Conservation (phyloP, 1,140 invertebrate species). For the Drosophila bifasciata region DNA sequence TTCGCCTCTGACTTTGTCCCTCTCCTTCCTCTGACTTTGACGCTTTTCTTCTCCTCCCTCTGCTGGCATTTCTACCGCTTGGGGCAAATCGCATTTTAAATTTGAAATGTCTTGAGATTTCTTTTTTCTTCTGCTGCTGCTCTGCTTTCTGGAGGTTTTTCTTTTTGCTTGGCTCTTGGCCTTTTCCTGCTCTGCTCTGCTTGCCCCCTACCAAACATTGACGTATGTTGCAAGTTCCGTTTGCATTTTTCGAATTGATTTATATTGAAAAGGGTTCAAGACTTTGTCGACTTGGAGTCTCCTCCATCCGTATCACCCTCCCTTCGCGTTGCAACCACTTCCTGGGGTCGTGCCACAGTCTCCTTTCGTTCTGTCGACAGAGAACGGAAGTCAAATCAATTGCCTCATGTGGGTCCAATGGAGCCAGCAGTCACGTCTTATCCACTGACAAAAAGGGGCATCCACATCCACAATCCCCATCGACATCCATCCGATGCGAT, state of each 20-base stretch:
- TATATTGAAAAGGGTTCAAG: constrained; percentile 77
- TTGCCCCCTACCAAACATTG: constrained; percentile 60
- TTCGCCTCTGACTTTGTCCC: background rate
- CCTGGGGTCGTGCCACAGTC: constrained; percentile 41
- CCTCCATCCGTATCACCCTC: background rate
- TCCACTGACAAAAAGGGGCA: constrained; percentile 18
- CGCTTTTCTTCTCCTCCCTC: no score
- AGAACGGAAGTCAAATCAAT: constrained; percentile 78
- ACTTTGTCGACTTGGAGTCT: constrained; percentile 43
- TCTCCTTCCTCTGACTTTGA: background rate
- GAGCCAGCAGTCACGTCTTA: constrained; percentile 41
- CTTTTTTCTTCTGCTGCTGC: constrained; percentile 5
- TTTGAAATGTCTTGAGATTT: constrained; percentile 82
- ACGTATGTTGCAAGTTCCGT: constrained; percentile 74
- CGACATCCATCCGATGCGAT: constrained; percentile 3
- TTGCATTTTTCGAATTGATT: constrained; percentile 72
- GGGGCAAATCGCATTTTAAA: constrained; percentile 78
- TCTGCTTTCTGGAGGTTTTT: constrained; percentile 8
- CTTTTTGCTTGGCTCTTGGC: constrained; percentile 6
- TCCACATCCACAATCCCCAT: constrained; percentile 15
- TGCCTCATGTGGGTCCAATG: constrained; percentile 36
- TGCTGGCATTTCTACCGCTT: no score
- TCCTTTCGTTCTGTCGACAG: constrained; percentile 14
- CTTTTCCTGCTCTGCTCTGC: constrained; percentile 42
- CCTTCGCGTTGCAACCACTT: constrained; percentile 44